Evolutionary conservation across 64 coral and sea anemone genomes (phyloP), one percentile per base, ranked within the genome.

Genomic region (Dendronephthya gigantea): DNA sequence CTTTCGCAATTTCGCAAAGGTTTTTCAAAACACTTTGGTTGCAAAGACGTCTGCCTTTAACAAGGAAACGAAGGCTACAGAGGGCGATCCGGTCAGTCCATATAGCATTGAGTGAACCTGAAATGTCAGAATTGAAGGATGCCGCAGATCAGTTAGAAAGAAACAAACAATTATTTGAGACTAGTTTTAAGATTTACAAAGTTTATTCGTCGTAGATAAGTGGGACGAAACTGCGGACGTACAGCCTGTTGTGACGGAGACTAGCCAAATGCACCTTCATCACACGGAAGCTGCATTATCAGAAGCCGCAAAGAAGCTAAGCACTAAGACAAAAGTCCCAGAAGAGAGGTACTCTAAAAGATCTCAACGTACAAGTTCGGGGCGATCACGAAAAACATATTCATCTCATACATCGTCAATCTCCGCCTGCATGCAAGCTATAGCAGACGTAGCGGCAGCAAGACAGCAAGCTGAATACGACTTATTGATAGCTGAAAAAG

Each of bases 381-480:
- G 41, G 11, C 4, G 11, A 45, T 82, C 75, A 4, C 75, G 40
- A 10, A 33, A 31, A 82, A 33, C 13, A 31, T 82, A 7, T 33
- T 11, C 41, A 45, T 45, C 41, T 45, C 41, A 45, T 45, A 45
- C 85, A n/a, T 40, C 85, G 48, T 87, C 85, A 75, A 69, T 5
- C 58, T 87, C 59, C 39, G 68, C 85, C 38, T 12, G 72, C 30
- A 29, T 34, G 25, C 19, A 79, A 34, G 72, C 72, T 7, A 15
- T 79, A 6, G 72, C 72, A 34, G 72, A 79, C 15, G 72, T 33
- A 12, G 72, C 25, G 22, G 72, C 27, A 79, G 72, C 69, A 37
- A 76, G 69, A 37, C 9, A 76, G 31, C 23, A 76, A 15, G 69
- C 69, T 2, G 29, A 76, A 76, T 76, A 76, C 17, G 69, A 76